Conservation (phyloP, 2,113 vertebrate genomes). For the Dicaeum eximium region DNA sequence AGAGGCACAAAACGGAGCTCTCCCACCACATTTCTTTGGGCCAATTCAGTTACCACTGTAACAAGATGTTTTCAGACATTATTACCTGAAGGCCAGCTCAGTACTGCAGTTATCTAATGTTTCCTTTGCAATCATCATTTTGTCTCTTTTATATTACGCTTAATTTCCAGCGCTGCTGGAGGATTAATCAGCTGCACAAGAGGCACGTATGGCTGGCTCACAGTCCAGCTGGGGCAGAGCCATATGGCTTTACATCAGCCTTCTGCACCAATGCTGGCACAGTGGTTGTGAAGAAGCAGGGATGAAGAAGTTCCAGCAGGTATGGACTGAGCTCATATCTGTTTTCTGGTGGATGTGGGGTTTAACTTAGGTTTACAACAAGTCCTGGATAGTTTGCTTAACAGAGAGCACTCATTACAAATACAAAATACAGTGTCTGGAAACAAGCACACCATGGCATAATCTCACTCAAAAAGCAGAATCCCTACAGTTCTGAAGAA, state of each 20-base stretch:
- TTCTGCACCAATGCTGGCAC: background rate
- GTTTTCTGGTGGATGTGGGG: background rate
- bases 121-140: background rate
- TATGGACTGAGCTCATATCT: background rate
- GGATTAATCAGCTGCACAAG: background rate
- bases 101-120: background rate
- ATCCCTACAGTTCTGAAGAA: background rate
- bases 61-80: background rate
- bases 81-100: background rate
- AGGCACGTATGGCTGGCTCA: background rate
- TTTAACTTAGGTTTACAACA: background rate
- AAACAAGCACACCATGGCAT: background rate
- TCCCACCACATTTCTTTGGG: background rate
- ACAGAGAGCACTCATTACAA: background rate
- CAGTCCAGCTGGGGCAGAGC: background rate
- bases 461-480: background rate
- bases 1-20: background rate
- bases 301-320: background rate
- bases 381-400: background rate
- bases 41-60: background rate
- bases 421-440: background rate
- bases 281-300: background rate
- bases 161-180: background rate
- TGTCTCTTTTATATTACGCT: background rate
- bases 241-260: background rate